These are phyloP conservation scores for Xiphorhynchus elegans DNA, from an alignment of 2,113 vertebrate genomes.

Conservation along the genomic window DNA sequence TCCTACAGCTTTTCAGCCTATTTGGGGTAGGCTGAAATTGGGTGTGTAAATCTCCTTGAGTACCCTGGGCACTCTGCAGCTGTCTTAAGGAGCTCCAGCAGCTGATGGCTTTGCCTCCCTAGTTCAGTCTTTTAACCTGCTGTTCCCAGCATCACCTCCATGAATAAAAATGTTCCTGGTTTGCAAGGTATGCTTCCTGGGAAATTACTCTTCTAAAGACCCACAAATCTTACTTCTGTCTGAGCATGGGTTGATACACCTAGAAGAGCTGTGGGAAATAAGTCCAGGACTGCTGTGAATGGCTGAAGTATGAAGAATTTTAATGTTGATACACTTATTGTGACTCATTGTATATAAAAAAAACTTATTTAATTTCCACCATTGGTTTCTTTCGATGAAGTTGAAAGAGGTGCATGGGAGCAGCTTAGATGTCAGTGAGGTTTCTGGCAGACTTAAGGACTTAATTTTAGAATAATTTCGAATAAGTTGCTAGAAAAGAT, in stretches of 20 bases:
- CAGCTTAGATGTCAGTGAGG: constrained; percentile 40
- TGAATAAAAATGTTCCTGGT: constrained; percentile 49
- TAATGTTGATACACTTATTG: constrained; percentile 8
- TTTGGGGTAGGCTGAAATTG: constrained; percentile 34
- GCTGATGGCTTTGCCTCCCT: background rate
- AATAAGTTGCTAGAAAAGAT: constrained; percentile 45
- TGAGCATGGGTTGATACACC: background rate
- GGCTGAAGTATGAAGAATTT: constrained; percentile 43
- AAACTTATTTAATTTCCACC: constrained; percentile 54
- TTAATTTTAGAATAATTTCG: constrained; percentile 70
- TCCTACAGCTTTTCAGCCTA: background rate
- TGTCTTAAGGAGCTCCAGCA: constrained; percentile 4
- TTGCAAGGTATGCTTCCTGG: constrained; percentile 2
- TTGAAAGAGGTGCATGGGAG: constrained; percentile 59
- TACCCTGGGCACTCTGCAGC: background rate
- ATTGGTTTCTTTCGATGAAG: constrained; percentile 36
- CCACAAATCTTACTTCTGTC: constrained; percentile 33
- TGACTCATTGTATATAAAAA: background rate
- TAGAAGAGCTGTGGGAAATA: constrained; percentile 35
- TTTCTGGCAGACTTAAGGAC: constrained; percentile 53
- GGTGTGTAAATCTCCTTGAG: constrained; percentile 41
- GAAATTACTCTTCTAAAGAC: constrained; percentile 41
- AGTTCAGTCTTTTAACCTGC: constrained; percentile 43
- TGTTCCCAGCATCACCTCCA: constrained; percentile 14
- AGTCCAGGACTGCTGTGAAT: constrained; percentile 20